These are phyloP conservation scores for Noctua fimbriata DNA, from an alignment of 2,888 invertebrate genomes.

Conservation along the genomic window DNA sequence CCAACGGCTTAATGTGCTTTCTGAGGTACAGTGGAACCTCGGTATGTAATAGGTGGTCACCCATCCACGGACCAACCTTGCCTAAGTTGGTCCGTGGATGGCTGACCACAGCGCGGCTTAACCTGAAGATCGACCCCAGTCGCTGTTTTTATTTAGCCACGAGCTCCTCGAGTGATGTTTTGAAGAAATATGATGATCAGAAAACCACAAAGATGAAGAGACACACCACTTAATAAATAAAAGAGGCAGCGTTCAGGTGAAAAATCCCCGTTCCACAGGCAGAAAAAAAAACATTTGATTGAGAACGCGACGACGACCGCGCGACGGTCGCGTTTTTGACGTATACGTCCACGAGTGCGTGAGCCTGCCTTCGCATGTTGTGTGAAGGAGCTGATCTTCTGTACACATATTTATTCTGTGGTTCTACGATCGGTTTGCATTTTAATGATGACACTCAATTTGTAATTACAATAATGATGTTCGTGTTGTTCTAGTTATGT, in stretches of 20 bases:
- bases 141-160: too few species aligned
- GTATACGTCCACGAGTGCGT: not conserved
- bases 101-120: too few species aligned
- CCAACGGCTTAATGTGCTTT: too few species aligned
- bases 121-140: too few species aligned
- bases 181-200: too few species aligned
- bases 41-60: too few species aligned
- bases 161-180: too few species aligned
- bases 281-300: constrained; percentile 5
- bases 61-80: too few species aligned
- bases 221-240: not conserved
- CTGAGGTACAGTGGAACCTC: too few species aligned
- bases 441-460: constrained; percentile 47
- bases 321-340: too few species aligned
- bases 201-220: not conserved
- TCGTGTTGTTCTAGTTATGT: not conserved
- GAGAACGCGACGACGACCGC: too few species aligned
- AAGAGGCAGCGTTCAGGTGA: not conserved
- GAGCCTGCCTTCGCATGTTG: not conserved
- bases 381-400: not conserved
- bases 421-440: constrained; percentile 43
- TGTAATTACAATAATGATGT: constrained; percentile 39
- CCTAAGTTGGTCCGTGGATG: too few species aligned
- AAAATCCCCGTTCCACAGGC: constrained; percentile 9
- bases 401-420: not conserved